A percentile compares a stretch with the other conserved stretches of the same genome.
Conservation (phyloP, 2,888 invertebrate species). For the Slavum lentiscoides region DNA sequence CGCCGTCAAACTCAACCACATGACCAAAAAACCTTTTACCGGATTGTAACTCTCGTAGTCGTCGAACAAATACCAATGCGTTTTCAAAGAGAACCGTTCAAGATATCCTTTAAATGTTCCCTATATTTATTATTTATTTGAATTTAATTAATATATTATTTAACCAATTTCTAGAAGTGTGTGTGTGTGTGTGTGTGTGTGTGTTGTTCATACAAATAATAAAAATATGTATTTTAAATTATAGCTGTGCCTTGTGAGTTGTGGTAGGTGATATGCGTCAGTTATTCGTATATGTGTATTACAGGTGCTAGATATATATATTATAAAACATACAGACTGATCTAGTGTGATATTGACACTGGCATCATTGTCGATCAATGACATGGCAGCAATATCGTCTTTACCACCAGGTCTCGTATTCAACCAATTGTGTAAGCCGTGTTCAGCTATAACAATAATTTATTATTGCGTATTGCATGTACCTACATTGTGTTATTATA, state of each 20-base stretch:
- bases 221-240: too few relatives aligned
- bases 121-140: conserved; percentile 14
- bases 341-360: conserved; percentile 53
- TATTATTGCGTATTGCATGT: too few relatives aligned
- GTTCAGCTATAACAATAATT: conserved; percentile 54
- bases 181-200: too few relatives aligned
- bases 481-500: too few relatives aligned
- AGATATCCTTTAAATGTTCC: conserved; percentile 55
- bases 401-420: conserved; percentile 55
- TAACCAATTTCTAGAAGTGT: too few relatives aligned
- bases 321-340: conserved; percentile 54
- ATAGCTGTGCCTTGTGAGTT: too few relatives aligned
- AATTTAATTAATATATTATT: too few relatives aligned
- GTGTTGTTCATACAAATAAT: too few relatives aligned
- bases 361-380: conserved; percentile 44
- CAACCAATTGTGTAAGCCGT: conserved; percentile 56
- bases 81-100: conserved; percentile 55
- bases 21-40: conserved; percentile 56
- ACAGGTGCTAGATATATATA: neutral
- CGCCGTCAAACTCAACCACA: conserved; percentile 57
- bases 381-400: conserved; percentile 55
- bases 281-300: too few relatives aligned
- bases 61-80: conserved; percentile 56
- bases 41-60: conserved; percentile 54
- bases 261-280: too few relatives aligned